Evolutionary conservation across 2,797 vertebrate genomes (phyloP).

Genomic region (Cetoscarus ocellatus): DNA sequence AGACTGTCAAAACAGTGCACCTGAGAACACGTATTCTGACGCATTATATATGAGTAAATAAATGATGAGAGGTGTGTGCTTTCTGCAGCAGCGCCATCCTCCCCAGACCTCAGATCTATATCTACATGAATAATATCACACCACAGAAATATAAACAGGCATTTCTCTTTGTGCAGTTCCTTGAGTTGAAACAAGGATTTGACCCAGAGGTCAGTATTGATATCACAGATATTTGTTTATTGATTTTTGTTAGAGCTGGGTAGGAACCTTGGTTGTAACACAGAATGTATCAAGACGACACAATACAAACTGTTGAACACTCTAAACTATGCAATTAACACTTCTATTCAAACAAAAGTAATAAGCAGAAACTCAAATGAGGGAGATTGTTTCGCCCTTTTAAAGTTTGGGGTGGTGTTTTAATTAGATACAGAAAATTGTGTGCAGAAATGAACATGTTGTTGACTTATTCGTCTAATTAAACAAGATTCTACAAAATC

Average conservation of each 20-base stretch:
- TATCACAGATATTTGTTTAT: not conserved
- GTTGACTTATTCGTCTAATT: too few relatives aligned
- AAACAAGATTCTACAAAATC: too few relatives aligned
- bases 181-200: constrained; percentile 1
- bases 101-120: constrained; percentile 21
- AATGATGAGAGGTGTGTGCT: constrained; percentile 44
- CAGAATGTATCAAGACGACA: too few relatives aligned
- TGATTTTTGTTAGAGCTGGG: not conserved
- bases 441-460: too few relatives aligned
- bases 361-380: too few relatives aligned
- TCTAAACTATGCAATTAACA: too few relatives aligned
- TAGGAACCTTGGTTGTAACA: too few relatives aligned
- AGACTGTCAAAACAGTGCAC: constrained; percentile 27
- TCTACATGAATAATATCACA: constrained; percentile 25
- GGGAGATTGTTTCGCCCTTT: too few relatives aligned
- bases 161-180: constrained; percentile 3
- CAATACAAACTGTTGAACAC: too few relatives aligned
- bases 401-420: too few relatives aligned
- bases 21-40: constrained; percentile 24
- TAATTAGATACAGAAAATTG: too few relatives aligned
- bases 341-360: too few relatives aligned
- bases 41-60: constrained; percentile 55
- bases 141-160: not conserved
- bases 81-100: constrained; percentile 23
- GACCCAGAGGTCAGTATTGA: constrained; percentile 10